Evolutionary conservation across 2,113 vertebrate genomes (phyloP).

Genomic region (Colaptes auratus): DNA sequence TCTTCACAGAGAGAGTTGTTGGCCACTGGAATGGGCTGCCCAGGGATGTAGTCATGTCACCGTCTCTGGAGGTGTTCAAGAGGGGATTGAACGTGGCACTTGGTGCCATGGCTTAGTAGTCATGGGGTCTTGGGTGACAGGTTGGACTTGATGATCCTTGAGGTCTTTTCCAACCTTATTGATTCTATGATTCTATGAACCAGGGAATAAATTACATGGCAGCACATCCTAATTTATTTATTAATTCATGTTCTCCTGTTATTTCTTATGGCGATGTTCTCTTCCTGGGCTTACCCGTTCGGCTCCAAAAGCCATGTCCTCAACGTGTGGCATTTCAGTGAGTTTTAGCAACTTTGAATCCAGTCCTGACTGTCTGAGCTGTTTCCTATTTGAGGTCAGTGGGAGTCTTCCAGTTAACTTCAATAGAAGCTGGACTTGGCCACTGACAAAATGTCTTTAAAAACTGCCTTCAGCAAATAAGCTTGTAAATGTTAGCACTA

Average conservation of each 20-base stretch:
- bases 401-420: slow-evolving; percentile 41
- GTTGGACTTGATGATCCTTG: too few relatives aligned
- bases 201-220: neutral
- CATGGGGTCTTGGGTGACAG: too few relatives aligned
- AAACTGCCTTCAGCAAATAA: slow-evolving; percentile 60
- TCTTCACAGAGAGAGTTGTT: too few relatives aligned
- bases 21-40: too few relatives aligned
- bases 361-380: neutral
- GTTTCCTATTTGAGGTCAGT: slow-evolving; percentile 50
- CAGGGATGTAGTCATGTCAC: too few relatives aligned
- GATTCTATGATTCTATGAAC: neutral
- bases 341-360: neutral
- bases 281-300: neutral
- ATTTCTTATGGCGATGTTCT: neutral
- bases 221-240: neutral
- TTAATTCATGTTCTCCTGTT: neutral
- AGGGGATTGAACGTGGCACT: too few relatives aligned
- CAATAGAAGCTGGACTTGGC: slow-evolving; percentile 41
- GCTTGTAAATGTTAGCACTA: slow-evolving; percentile 32
- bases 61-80: too few relatives aligned
- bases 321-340: neutral
- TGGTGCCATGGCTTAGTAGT: too few relatives aligned
- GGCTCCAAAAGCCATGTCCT: neutral
- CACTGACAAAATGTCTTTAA: slow-evolving; percentile 50
- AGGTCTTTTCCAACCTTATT: too few relatives aligned